Percentiles rank a stretch among this genome's conserved stretches.
These are phyloP conservation scores for Thaumetopoea pityocampa DNA, from an alignment of 1,140 invertebrate genomes.

Conservation along the genomic window DNA sequence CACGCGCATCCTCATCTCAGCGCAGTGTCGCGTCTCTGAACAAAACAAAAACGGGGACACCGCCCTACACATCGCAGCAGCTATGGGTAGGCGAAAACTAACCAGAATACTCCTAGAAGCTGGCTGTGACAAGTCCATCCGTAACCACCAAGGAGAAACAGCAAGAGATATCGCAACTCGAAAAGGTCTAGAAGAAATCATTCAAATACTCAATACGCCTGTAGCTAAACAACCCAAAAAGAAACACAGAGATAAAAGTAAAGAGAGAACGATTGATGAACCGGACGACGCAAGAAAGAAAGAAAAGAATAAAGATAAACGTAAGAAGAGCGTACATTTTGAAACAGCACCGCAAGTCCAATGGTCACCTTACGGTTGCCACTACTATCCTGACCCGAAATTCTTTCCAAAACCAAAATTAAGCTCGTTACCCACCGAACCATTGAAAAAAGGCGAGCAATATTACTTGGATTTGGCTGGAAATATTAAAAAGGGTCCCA, in stretches of 20 bases:
- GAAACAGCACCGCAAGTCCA: conserved; percentile 63
- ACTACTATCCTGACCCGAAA: conserved; percentile 89
- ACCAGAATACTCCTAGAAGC: conserved; percentile 93
- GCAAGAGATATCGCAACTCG: conserved; percentile 92
- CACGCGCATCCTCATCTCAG: conserved; percentile 94
- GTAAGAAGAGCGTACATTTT: conserved; percentile 72
- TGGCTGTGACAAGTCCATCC: conserved; percentile 85
- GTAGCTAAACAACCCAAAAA: conserved; percentile 73
- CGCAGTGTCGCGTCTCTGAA: conserved; percentile 89
- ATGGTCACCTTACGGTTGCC: conserved; percentile 94
- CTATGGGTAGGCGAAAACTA: conserved; percentile 94
- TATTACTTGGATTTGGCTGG: conserved; percentile 97
- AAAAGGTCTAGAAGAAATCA: conserved; percentile 90
- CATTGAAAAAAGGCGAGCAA: conserved; percentile 91
- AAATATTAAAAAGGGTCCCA: conserved; percentile 95
- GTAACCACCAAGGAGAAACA: conserved; percentile 95
- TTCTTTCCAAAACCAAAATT: conserved; percentile 90
- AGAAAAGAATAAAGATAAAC: conserved; percentile 70
- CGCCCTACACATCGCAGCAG: conserved; percentile 93
- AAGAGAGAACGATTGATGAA: conserved; percentile 59
- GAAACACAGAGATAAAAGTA: conserved; percentile 72
- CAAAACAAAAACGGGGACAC: conserved; percentile 98
- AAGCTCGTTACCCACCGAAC: conserved; percentile 90
- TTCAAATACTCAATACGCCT: conserved; percentile 83
- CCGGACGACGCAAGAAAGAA: conserved; percentile 62